These are phyloP conservation scores for Mesopsocus fuscifrons DNA, from an alignment of 2,888 invertebrate species.

Conservation along the genomic window DNA sequence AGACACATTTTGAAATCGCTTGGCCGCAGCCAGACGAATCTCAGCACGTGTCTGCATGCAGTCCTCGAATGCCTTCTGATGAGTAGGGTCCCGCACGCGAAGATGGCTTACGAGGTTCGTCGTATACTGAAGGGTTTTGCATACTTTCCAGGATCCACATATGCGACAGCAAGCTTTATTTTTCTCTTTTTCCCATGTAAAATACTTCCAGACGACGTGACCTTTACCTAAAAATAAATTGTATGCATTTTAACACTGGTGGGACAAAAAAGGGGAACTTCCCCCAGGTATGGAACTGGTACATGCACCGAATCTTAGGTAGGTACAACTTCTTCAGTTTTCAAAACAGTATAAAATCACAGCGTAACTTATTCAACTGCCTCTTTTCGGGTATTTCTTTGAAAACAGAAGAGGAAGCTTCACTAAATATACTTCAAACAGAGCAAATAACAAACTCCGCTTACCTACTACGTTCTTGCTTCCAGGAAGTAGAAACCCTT, in stretches of 20 bases:
- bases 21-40: too few relatives aligned
- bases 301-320: background rate
- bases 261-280: background rate
- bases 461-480: too few relatives aligned
- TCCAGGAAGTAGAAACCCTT: too few relatives aligned
- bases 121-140: slow-evolving; percentile 1
- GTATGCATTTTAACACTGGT: too few relatives aligned
- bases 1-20: too few relatives aligned
- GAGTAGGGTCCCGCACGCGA: background rate
- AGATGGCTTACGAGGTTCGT: slow-evolving; percentile 6
- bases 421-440: too few relatives aligned
- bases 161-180: background rate
- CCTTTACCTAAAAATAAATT: slow-evolving; percentile 6
- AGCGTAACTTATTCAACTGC: too few relatives aligned
- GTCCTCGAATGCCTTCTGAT: background rate
- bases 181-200: slow-evolving; percentile 1
- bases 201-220: slow-evolving; percentile 7
- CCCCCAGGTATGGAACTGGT: background rate
- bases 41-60: background rate
- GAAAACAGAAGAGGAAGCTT: too few relatives aligned
- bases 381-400: too few relatives aligned
- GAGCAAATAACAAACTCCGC: too few relatives aligned
- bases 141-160: slow-evolving; percentile 4
- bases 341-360: too few relatives aligned
- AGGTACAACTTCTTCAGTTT: too few relatives aligned